These are phyloP conservation scores for Calosoma granatense DNA, from an alignment of 1,140 invertebrate genomes.

Conservation along the genomic window DNA sequence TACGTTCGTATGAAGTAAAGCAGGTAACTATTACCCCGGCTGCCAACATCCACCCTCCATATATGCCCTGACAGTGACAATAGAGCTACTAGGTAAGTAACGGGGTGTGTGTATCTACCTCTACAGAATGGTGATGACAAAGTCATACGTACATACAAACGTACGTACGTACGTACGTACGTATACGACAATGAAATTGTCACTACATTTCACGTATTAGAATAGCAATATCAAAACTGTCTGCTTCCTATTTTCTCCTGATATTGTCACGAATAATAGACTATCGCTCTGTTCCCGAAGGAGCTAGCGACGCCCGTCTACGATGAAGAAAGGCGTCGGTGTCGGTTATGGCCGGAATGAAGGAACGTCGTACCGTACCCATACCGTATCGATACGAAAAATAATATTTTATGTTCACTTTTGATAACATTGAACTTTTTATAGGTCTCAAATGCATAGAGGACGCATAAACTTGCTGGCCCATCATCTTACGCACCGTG, in stretches of 20 bases:
- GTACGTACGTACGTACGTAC: neutral
- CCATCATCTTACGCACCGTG: neutral
- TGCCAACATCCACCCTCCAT: too few relatives aligned
- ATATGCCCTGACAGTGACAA: too few relatives aligned
- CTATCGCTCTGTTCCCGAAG: slow-evolving; percentile 16
- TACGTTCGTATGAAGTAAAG: too few relatives aligned
- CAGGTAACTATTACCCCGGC: too few relatives aligned
- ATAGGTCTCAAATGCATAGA: slow-evolving; percentile 4
- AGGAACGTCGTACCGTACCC: neutral
- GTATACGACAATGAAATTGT: slow-evolving; percentile 24
- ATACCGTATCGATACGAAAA: slow-evolving; percentile 4
- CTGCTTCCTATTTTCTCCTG: slow-evolving; percentile 21
- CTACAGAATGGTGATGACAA: too few relatives aligned
- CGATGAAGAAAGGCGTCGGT: neutral
- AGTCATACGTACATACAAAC: neutral
- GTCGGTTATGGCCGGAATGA: neutral
- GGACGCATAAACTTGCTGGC: neutral
- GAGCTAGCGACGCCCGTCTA: neutral
- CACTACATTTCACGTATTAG: slow-evolving; percentile 27
- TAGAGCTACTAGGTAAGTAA: too few relatives aligned
- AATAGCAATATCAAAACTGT: slow-evolving; percentile 26
- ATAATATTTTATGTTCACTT: slow-evolving; percentile 7
- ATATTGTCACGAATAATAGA: slow-evolving; percentile 22
- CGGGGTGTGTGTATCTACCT: too few relatives aligned
- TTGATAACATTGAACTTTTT: slow-evolving; percentile 4